phyloP scores from a whole-genome alignment of 2,888 invertebrate species.

The Pogonocherus hispidulus region DNA sequence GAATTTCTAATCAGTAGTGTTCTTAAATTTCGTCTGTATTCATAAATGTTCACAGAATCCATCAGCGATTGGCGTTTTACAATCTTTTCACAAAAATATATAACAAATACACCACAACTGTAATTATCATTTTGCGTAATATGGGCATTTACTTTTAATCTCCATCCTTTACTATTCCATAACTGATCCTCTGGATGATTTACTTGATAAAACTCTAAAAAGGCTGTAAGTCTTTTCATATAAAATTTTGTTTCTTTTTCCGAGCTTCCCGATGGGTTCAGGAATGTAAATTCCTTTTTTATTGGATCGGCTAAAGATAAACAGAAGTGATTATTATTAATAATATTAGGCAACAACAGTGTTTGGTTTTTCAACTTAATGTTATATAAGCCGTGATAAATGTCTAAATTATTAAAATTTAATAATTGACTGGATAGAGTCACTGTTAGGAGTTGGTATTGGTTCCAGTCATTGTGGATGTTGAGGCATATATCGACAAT shows the following conservation, averaged over 20 bases:
- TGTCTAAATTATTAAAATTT: neutral
- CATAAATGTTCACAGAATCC: too few species aligned
- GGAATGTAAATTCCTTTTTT: neutral
- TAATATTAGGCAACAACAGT: neutral
- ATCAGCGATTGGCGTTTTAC: neutral
- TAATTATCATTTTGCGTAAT: neutral
- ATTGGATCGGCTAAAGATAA: neutral
- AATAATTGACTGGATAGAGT: neutral
- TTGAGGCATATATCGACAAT: constrained; percentile 1
- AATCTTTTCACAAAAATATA: neutral
- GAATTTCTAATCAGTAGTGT: too few species aligned
- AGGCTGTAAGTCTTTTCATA: neutral
- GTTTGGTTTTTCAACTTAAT: neutral
- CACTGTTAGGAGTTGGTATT: neutral
- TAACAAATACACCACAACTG: neutral
- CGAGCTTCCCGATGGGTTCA: neutral
- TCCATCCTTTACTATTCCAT: neutral
- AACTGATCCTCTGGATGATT: neutral
- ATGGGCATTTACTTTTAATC: neutral
- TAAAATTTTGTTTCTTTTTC: neutral
- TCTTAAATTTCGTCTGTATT: too few species aligned
- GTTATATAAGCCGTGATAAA: neutral
- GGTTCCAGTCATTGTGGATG: neutral
- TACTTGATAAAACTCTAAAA: neutral
- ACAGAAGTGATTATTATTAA: constrained; percentile 4